Conservation (phyloP, 2,113 vertebrate genomes). For the Lophius piscatorius region DNA sequence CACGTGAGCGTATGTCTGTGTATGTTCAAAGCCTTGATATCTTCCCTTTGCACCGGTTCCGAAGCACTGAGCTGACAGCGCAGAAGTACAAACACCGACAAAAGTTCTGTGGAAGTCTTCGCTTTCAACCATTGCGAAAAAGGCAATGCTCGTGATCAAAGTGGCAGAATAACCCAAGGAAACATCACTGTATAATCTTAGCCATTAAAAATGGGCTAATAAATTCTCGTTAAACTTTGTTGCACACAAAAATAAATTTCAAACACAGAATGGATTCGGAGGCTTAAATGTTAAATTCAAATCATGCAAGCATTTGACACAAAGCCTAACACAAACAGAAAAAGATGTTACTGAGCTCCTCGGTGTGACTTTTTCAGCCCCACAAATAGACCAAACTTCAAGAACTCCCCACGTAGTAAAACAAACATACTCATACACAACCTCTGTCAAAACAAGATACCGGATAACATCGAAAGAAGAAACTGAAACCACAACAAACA, state of each 20-base stretch:
- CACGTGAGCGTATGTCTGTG: constrained; percentile 1
- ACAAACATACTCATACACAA: constrained; percentile 42
- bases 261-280: constrained; percentile 38
- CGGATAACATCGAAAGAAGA: constrained; percentile 24
- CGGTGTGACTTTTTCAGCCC: constrained; percentile 26
- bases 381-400: constrained; percentile 56
- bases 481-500: constrained; percentile 42
- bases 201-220: constrained; percentile 47
- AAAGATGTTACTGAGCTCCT: constrained; percentile 6
- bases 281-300: constrained; percentile 49
- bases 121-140: constrained; percentile 48
- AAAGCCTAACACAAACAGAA: constrained; percentile 27
- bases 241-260: constrained; percentile 37
- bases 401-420: constrained; percentile 36
- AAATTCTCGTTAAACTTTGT: constrained; percentile 39
- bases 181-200: constrained; percentile 46
- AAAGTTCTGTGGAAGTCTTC: constrained; percentile 53
- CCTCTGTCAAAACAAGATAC: constrained; percentile 30
- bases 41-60: constrained; percentile 38
- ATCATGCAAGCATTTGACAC: constrained; percentile 41
- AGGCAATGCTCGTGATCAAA: constrained; percentile 52
- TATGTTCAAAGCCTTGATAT: constrained; percentile 52
- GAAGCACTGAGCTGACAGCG: constrained; percentile 58
- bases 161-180: constrained; percentile 44
- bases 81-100: constrained; percentile 55